Evolutionary conservation across 2,113 vertebrate species (phyloP).

Genomic region (Anser cygnoides): DNA sequence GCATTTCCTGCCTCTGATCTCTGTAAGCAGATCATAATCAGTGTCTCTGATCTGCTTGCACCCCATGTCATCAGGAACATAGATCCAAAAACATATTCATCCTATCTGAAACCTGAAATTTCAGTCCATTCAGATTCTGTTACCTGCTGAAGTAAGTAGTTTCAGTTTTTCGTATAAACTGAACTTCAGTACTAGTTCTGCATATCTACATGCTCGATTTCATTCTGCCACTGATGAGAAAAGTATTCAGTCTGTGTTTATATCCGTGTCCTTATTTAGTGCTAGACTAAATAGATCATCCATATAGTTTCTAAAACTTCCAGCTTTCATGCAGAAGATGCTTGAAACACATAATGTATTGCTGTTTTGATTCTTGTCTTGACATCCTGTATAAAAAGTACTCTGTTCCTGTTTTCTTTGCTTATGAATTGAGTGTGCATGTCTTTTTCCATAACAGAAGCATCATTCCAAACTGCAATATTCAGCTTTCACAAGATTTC

Average conservation of each 20-base stretch:
- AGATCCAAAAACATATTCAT: neutral
- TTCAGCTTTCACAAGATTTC: neutral
- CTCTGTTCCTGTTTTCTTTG: neutral
- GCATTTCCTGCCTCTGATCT: neutral
- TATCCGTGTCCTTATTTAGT: neutral
- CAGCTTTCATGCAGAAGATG: neutral
- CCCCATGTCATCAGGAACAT: neutral
- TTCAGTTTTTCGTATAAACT: neutral
- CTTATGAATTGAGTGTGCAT: neutral
- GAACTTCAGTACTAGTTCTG: neutral
- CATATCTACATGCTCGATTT: neutral
- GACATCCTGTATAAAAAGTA: neutral
- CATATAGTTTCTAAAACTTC: neutral
- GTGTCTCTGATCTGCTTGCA: neutral
- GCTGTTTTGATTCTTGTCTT: neutral
- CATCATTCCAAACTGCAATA: neutral
- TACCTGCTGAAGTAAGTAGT: neutral
- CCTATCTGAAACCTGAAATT: neutral
- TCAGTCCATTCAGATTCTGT: neutral
- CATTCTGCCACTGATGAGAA: neutral
- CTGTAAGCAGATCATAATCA: neutral
- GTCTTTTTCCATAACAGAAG: neutral
- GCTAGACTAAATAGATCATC: neutral
- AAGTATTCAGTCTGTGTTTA: neutral
- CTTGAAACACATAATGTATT: neutral